Percentiles rank a stretch among this genome's conserved stretches.
Evolutionary conservation across 2,888 invertebrate genomes (phyloP).

Genomic region (Alviniconcha strummeri): DNA sequence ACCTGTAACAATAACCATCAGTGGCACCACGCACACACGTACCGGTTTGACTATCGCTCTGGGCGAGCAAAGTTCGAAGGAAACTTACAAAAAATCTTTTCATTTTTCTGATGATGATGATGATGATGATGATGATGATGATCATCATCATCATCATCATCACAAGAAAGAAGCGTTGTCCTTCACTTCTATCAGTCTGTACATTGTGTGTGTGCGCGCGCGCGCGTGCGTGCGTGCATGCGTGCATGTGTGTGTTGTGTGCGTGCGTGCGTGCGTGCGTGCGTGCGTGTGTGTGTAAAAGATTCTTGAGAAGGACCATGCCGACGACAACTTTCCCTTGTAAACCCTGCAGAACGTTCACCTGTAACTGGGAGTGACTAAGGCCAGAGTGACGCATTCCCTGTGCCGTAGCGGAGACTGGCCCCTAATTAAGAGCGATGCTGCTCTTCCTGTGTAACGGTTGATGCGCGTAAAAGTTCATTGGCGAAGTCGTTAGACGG

Average conservation of each 20-base stretch:
- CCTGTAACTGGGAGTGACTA: not conserved
- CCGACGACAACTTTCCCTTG: not conserved
- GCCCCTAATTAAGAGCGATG: no score
- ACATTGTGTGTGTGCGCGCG: not conserved
- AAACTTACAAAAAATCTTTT: no score
- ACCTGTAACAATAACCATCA: no score
- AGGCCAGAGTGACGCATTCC: no score
- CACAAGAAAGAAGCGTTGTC: no score
- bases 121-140: no score
- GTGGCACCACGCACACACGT: no score
- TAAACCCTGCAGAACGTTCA: not conserved
- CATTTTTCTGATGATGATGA: not conserved
- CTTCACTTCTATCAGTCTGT: no score
- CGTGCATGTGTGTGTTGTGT: not conserved
- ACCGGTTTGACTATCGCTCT: no score
- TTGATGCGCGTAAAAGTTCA: not conserved
- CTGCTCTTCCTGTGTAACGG: not conserved
- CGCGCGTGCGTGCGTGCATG: not conserved
- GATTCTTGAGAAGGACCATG: not conserved
- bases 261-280: not conserved
- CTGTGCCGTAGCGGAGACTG: no score
- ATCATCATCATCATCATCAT: not conserved
- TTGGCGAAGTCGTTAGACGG: not conserved
- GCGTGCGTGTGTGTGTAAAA: conserved; percentile 1
- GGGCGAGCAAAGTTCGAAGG: no score